Evolutionary conservation across 2,888 invertebrate genomes (phyloP), one percentile per base, ranked within the genome.

Genomic region (Limulus polyphemus): DNA sequence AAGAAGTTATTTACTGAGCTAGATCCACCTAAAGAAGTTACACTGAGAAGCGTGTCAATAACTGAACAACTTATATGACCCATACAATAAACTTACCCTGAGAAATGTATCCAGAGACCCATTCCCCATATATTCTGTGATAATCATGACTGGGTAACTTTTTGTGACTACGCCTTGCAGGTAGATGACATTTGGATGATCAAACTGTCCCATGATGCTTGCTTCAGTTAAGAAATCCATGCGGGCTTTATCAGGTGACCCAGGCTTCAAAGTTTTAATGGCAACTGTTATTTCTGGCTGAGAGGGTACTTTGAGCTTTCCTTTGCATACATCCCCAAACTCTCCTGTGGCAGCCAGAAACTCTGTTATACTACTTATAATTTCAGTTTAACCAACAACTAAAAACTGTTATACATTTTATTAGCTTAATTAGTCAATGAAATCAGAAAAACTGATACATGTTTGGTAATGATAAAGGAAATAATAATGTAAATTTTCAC

Each of bases 51-150:
- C 32, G 7, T 32, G 32, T 32, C 32, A 3, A 2, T 32, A 32
- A 32, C 32, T 32, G 32, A 32, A 32, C 32, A 32, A 32, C 32
- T 32, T 7, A 32, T 32, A 32, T 1, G 32, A 32, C 7, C 32
- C 32, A 32, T 7, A 32, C 7, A 2, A 32, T 32, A 32, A 32
- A 74, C 79, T 76, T 75, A 84, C 84, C 77, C 85, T 79, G 68
- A 99, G 81, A 79, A 97, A 99, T 50, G 94, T 92, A 76, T 99
- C 98, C 67, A 99, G 80, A 57, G 97, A 95, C 51, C 99, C 98
- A 78, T 99, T 98, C 76, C 97, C 94, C 98, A 99, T 99, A 76
- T 92, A 99, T 76, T 99, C 99, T 10, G 98, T 99, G 71, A 99
- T 93, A 69, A 98, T 98, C 97, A 97, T 97, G 62, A 97, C 94